Evolutionary conservation across 2,888 invertebrate genomes (phyloP), one percentile per base, ranked within the genome.

Genomic region (Uropetala carovei): DNA sequence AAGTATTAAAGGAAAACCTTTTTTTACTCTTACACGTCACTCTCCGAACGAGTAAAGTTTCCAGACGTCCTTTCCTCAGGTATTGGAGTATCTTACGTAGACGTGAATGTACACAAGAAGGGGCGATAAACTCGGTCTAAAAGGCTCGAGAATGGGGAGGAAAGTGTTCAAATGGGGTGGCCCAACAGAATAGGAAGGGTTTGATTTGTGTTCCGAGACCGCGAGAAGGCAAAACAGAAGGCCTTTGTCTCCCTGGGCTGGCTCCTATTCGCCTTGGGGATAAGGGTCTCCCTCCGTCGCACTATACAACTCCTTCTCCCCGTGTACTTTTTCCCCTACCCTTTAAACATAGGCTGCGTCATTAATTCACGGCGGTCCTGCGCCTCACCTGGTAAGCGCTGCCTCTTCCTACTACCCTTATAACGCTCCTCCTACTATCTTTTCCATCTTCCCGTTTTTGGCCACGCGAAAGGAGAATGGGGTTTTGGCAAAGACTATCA

Each of bases 81-180:
- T 75, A 75, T 75, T 22, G 75, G 75, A 22, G 27, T 75, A 75
- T 75, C 75, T 75, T 27, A 27, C 22, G 27, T 27, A 75, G 27
- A 14, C 11, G 11, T 27, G 75, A 27, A 27, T 75, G 75, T 27
- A 75, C 75, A 75, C 27, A 27, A 13, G 75, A 9, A 5, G 27
- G 75, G 27, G 22, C 22, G 75, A 75, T 75, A 75, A 75, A 75
- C 75, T 75, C 75, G 22, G 75, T 75, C 22, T 27, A 75, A 75
- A 75, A n/a, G n/a, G n/a, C n/a, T n/a, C 22, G 75, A 8, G 68
- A 18, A 18, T 18, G 68, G 68, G 18, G 43, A 5, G 43, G 5
- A 1, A 43, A 18, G 75, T 75, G 75, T 22, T 75, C 75, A 75
- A 75, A 75, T 13, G 27, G 13, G 75, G 22, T n/a, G n/a, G n/a